Conservation (phyloP, 2,888 invertebrate genomes). For the Xestia rhomboidea region DNA sequence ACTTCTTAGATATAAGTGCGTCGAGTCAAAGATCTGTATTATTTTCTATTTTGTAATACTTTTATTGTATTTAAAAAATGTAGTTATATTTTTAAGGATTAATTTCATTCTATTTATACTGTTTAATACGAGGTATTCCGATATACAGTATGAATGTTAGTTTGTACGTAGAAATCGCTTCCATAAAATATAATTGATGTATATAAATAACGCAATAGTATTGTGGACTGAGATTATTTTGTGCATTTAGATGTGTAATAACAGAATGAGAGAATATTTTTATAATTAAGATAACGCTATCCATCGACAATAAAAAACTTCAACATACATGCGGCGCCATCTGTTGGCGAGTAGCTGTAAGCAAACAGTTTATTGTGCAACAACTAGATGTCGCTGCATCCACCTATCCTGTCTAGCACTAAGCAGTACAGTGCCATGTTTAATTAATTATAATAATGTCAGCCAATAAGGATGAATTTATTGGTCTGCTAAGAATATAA, state of each 20-base stretch:
- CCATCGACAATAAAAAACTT: constrained; percentile 53
- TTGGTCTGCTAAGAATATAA: constrained; percentile 48
- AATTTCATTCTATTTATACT: constrained; percentile 83
- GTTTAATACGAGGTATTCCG: constrained; percentile 90
- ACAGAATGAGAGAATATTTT: constrained; percentile 72
- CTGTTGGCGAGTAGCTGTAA: constrained; percentile 71
- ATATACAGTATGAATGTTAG: constrained; percentile 85
- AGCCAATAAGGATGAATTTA: constrained; percentile 54
- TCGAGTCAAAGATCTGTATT: constrained; percentile 91
- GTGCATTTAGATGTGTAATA: constrained; percentile 83
- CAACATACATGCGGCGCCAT: constrained; percentile 72
- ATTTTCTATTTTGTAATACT: constrained; percentile 90
- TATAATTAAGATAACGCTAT: constrained; percentile 63
- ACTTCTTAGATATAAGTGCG: constrained; percentile 86
- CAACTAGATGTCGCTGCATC: constrained; percentile 63
- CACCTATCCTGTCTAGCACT: constrained; percentile 62
- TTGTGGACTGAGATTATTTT: constrained; percentile 89
- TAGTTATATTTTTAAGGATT: constrained; percentile 81
- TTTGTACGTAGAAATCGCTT: constrained; percentile 83
- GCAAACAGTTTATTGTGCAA: constrained; percentile 23
- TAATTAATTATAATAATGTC: constrained; percentile 57
- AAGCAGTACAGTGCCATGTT: constrained; percentile 76
- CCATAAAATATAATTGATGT: constrained; percentile 80
- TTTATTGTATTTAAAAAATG: constrained; percentile 86
- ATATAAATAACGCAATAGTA: constrained; percentile 84